Evolutionary conservation across 2,797 vertebrate species (phyloP).

Genomic region (Calcarius lapponicus): DNA sequence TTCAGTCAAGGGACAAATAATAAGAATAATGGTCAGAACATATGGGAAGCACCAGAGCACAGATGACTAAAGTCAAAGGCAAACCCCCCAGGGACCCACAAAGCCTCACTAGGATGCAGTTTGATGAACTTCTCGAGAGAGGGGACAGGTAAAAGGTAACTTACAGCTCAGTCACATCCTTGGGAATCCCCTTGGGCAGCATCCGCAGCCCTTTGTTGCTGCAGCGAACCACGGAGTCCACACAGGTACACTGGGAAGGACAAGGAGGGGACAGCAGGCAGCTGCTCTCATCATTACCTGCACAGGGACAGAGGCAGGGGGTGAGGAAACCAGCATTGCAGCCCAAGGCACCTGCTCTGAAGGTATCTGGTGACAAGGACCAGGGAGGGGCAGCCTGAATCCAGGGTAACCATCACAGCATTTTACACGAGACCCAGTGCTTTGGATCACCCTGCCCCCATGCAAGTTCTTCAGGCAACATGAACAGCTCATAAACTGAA

Average conservation of each 20-base stretch:
- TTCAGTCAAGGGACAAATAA: not conserved
- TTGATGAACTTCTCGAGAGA: not conserved
- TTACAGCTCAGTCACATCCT: slow-evolving; percentile 97
- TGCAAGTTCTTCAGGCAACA: not conserved
- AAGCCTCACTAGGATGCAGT: not conserved
- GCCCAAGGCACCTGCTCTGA: not conserved
- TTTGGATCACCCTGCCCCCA: not conserved
- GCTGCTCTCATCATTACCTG: slow-evolving; percentile 91
- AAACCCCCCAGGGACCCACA: not conserved
- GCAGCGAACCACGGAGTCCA: slow-evolving; percentile 93
- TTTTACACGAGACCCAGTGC: not conserved
- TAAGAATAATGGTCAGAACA: not conserved
- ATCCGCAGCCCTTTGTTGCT: slow-evolving; percentile 89
- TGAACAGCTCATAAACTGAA: not conserved
- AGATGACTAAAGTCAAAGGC: not conserved
- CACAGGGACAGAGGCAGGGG: not conserved
- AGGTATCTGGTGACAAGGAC: not conserved
- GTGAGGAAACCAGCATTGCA: not conserved
- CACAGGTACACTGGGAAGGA: slow-evolving; percentile 91
- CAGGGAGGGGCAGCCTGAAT: not conserved
- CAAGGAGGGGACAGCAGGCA: slow-evolving; percentile 90
- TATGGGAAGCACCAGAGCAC: not conserved
- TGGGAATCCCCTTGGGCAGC: slow-evolving; percentile 93
- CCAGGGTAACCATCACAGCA: not conserved
- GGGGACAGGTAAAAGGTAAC: slow-evolving; percentile 64